These are phyloP conservation scores for Anabacerthia variegaticeps DNA, from an alignment of 2,797 vertebrate species.

Conservation along the genomic window DNA sequence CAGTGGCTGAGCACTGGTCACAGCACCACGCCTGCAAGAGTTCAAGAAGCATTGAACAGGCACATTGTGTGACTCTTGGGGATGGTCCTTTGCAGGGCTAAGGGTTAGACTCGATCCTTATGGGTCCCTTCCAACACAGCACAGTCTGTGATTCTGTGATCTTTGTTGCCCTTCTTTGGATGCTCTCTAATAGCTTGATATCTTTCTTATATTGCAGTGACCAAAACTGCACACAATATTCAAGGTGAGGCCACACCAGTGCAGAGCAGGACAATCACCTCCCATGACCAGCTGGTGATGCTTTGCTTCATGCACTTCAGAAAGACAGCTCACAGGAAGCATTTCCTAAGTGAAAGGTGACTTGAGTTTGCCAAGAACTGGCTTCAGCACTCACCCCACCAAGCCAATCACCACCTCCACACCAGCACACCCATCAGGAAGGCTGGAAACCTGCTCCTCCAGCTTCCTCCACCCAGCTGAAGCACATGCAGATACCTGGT, in stretches of 20 bases:
- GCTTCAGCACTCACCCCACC: neutral
- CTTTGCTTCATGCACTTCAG: neutral
- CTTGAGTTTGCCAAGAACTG: neutral
- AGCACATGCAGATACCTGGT: neutral
- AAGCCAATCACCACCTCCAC: neutral
- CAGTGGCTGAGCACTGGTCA: no score
- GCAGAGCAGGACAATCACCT: neutral
- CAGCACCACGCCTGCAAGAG: no score
- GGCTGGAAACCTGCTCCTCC: neutral
- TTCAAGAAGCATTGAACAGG: no score
- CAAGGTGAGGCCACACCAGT: neutral
- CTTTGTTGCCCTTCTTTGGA: neutral
- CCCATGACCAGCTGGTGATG: neutral
- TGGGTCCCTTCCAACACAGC: neutral
- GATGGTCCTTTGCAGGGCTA: neutral
- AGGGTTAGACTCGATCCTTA: neutral
- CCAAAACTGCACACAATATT: neutral
- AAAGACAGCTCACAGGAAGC: neutral
- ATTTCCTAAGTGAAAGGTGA: neutral
- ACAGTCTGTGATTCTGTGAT: neutral
- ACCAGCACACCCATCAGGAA: neutral
- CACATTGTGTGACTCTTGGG: neutral
- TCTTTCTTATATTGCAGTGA: neutral
- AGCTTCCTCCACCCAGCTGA: neutral
- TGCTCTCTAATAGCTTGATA: neutral